Evolutionary conservation across 2,113 vertebrate species (phyloP), one percentile per base, ranked within the genome.

Genomic region (Castor canadensis): DNA sequence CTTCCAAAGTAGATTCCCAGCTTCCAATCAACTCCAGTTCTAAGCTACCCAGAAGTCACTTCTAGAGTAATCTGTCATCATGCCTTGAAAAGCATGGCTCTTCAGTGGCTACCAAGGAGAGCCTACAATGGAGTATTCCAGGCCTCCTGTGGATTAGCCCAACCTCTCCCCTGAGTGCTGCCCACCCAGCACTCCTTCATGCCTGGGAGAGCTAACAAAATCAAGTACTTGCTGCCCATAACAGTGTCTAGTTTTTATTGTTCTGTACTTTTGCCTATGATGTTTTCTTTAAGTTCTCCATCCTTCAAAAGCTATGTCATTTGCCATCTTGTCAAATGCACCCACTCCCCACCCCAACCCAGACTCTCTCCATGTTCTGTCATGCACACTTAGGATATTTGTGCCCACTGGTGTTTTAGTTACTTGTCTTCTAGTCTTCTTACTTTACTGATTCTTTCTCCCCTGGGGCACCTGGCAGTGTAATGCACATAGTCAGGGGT

Each of bases 341-440:
- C 16, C 56, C n/a, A 2, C 40, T 56, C 19, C 40, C 19, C 19
- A 9, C 56, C 19, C 3, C 24, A 88, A n/a, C 2, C 24, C 32
- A 45, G 22, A 75, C 60, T 22, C 38, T 77, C 28, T 66, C 35
- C 43, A 9, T 1, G 6, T 32, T 79, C 16, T 26, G 1, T 38
- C 49, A 8, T 7, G 15, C 4, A 9, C 30, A 38, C 54, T 67
- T 62, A 13, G 0, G 26, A 16, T 20, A 17, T 54, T 66, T n/a
- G 60, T 32, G 64, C n/a, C 47, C 45, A 60, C 40, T 54, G 13
- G 17, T 11, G 7, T 40, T 66, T 92, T 19, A 47, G 17, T 72
- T 43, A 7, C 35, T 58, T 88, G 66, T 7, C 80, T 91, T 92
- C 69, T 58, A 62, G 15, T 73, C 1, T 35, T 95, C 77, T 86